phyloP scores from a whole-genome alignment of 2,797 vertebrate species.

The Catamblyrhynchus diadema region DNA sequence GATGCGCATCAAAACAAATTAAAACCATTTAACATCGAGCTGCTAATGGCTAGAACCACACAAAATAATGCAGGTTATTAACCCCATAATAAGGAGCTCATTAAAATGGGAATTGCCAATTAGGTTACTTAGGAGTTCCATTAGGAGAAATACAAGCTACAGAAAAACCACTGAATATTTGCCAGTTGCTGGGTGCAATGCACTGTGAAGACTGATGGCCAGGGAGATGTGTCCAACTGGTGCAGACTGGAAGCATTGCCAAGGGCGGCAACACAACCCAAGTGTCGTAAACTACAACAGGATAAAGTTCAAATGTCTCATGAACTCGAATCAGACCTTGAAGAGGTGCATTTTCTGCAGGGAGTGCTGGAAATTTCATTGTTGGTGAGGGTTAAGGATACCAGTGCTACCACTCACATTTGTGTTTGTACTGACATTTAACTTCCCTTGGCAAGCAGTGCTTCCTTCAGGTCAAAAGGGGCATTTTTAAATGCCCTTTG shows the following conservation, averaged over 20 bases:
- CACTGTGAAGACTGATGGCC: background rate
- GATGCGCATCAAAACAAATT: slow-evolving; percentile 52
- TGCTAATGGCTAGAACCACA: slow-evolving; percentile 27
- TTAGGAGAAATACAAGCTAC: slow-evolving; percentile 4
- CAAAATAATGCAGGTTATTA: slow-evolving; percentile 49
- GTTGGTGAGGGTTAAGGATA: background rate
- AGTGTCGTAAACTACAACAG: background rate
- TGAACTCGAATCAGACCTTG: background rate
- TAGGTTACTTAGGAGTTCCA: slow-evolving; percentile 21
- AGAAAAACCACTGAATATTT: slow-evolving; percentile 16
- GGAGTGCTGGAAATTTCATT: background rate
- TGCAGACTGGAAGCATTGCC: background rate
- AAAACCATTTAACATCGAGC: slow-evolving; percentile 6
- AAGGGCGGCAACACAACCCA: background rate
- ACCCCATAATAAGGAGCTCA: slow-evolving; percentile 37
- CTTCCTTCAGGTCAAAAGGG: background rate
- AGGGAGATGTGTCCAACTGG: background rate
- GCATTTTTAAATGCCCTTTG: background rate
- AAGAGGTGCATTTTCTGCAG: background rate
- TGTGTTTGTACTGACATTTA: background rate
- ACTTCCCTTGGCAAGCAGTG: background rate
- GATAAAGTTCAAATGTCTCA: background rate
- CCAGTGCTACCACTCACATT: background rate
- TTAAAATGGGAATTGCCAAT: slow-evolving; percentile 56
- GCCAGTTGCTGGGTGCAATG: background rate